Evolutionary conservation across 2,888 invertebrate genomes (phyloP).

Genomic region (Netelia fuscicornis): DNA sequence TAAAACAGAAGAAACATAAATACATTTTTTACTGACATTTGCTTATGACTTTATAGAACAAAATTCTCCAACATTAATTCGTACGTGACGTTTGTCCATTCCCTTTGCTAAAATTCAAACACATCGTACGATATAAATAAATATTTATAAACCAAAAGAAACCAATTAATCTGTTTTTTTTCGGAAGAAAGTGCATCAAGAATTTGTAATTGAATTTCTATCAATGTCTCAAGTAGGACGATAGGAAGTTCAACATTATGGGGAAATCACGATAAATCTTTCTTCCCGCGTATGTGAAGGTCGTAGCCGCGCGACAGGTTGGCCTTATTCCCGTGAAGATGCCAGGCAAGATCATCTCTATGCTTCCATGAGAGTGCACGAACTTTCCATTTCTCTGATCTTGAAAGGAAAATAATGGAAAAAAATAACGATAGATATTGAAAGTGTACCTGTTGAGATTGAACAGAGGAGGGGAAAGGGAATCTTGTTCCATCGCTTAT

Average conservation of each 20-base stretch:
- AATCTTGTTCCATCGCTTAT: background rate
- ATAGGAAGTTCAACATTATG: constrained; percentile 9
- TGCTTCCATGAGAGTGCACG: constrained; percentile 20
- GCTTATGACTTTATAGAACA: background rate
- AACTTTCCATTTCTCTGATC: constrained; percentile 78
- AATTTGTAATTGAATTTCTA: constrained; percentile 46
- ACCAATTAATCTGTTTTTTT: background rate
- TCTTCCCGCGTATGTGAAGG: constrained; percentile 38
- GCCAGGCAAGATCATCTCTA: constrained; percentile 1
- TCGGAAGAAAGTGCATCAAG: background rate
- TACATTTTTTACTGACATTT: too few species aligned
- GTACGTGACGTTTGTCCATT: background rate
- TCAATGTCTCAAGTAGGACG: constrained; percentile 25
- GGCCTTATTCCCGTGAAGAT: constrained; percentile 66
- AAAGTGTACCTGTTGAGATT: constrained; percentile 6
- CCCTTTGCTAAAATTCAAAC: background rate
- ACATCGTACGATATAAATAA: background rate
- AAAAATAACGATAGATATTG: constrained; percentile 11
- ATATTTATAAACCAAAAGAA: background rate
- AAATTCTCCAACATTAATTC: background rate
- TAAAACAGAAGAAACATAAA: background rate
- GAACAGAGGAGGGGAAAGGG: constrained; percentile 27
- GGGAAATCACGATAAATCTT: constrained; percentile 61
- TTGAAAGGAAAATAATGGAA: constrained; percentile 59
- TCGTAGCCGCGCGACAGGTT: constrained; percentile 30